Conservation (phyloP, 1,140 invertebrate genomes). For the Pseudoatta argentina region DNA sequence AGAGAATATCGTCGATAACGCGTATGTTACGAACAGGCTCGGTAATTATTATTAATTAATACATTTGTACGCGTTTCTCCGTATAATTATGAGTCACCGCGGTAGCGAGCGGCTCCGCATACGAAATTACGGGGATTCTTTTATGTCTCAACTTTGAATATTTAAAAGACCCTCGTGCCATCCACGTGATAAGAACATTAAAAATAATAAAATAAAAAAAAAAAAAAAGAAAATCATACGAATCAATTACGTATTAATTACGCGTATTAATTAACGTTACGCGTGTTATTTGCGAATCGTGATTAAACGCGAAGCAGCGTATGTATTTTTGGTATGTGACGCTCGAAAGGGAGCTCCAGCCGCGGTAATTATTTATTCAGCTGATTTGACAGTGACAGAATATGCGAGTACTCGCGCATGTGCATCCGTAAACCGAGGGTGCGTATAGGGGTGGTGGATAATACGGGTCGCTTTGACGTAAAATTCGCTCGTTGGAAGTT, state of each 20-base stretch:
- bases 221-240: neutral
- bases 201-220: neutral
- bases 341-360: conserved; percentile 2
- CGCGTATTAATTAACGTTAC: conserved; percentile 19
- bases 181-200: neutral
- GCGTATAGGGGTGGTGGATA: conserved; percentile 36
- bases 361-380: conserved; percentile 63
- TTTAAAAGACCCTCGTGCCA: neutral
- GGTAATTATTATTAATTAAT: conserved; percentile 60
- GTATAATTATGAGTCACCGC: conserved; percentile 22
- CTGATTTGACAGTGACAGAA: conserved; percentile 63
- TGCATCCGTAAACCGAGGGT: conserved; percentile 25
- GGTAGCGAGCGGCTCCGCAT: neutral
- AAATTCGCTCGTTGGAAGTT: conserved; percentile 28
- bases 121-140: conserved; percentile 5
- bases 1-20: conserved; percentile 40
- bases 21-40: neutral
- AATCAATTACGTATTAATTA: neutral
- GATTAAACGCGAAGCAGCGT: conserved; percentile 40
- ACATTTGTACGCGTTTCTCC: conserved; percentile 26
- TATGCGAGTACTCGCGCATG: conserved; percentile 24
- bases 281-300: conserved; percentile 14
- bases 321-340: conserved; percentile 20
- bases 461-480: conserved; percentile 42
- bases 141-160: neutral